Base-by-base conservation (phyloP, 1,140 invertebrate species). In the Trissolcus basalis region DNA sequence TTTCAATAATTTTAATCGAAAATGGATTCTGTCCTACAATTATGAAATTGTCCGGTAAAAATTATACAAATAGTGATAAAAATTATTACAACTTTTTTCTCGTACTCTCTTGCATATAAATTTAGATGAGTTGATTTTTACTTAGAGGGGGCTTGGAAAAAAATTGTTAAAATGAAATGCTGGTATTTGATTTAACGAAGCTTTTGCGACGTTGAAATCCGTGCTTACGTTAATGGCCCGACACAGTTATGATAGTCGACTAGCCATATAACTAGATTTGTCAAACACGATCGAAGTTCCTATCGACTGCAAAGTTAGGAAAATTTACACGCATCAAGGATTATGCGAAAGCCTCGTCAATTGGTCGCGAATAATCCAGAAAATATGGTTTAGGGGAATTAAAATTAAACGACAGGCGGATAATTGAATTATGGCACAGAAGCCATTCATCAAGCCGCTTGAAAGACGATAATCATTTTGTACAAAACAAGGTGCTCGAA, bases 261-360 rank as follows among this genome's bases (percentile, higher is more conserved):
- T 53, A 65, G 33, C 75, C 69, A 75, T 80, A 82, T 81, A 81
- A 80, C 65, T 74, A 78, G 74, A 82, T 81, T 80, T 76, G 53
- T 77, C 74, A 71, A 63, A 71, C 55, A 67, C 68, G 67, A 77
- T 71, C 63, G 55, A 67, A 77, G 61, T 71, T 68, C 63, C 61
- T 68, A 77, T 77, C 74, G 53, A 58, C 51, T 77, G 63, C 51
- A 43, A 68, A 77, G 63, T 77, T 67, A 36, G 61, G 56, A 68
- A 71, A 61, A 71, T 77, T 77, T 77, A 77, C 51, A 68, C 74
- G 48, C 53, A 68, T 71, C 68, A 71, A 58, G 74, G 74, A 77
- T 71, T 77, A 77, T 59, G 56, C 39, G 6, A 61, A 68, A 77
- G 61, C 67, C 33, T 54, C 56, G 68, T 77, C 63, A 68, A 77